phyloP scores from a whole-genome alignment of 2,113 vertebrate species.

The Ornithorhynchus anatinus region DNA sequence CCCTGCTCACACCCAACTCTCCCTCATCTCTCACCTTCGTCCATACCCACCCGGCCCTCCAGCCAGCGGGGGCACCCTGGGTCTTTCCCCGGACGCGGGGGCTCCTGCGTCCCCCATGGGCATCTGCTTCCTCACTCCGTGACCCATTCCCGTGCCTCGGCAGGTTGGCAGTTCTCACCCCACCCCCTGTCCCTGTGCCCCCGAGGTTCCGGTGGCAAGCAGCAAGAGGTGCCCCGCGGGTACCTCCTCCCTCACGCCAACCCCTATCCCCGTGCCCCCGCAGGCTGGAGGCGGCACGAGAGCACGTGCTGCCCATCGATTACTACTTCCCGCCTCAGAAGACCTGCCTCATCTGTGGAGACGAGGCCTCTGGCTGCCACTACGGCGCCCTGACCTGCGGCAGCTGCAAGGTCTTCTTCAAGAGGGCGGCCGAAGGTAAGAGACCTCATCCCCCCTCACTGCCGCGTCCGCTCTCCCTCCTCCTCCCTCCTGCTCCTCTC shows the following conservation, averaged over 20 bases:
- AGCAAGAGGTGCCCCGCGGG: no score
- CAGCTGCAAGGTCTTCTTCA: conserved; percentile 99
- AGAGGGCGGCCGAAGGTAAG: conserved; percentile 96
- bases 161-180: no score
- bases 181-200: neutral
- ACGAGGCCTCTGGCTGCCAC: conserved; percentile 97
- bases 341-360: conserved; percentile 94
- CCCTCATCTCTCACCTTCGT: no score
- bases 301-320: conserved; percentile 92
- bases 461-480: neutral
- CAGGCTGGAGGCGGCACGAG: conserved; percentile 85
- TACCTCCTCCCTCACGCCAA: neutral
- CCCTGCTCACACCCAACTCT: no score
- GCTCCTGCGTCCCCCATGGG: no score
- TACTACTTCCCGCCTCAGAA: conserved; percentile 97
- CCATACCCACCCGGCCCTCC: no score
- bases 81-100: no score
- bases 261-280: conserved; percentile 32
- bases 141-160: no score
- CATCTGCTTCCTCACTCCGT: no score
- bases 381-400: conserved; percentile 97
- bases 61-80: no score
- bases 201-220: neutral
- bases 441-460: neutral
- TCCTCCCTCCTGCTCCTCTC: neutral